Evolutionary conservation across 1,140 invertebrate genomes (phyloP), one percentile per base, ranked within the genome.

Genomic region (Drosophila triauraria): DNA sequence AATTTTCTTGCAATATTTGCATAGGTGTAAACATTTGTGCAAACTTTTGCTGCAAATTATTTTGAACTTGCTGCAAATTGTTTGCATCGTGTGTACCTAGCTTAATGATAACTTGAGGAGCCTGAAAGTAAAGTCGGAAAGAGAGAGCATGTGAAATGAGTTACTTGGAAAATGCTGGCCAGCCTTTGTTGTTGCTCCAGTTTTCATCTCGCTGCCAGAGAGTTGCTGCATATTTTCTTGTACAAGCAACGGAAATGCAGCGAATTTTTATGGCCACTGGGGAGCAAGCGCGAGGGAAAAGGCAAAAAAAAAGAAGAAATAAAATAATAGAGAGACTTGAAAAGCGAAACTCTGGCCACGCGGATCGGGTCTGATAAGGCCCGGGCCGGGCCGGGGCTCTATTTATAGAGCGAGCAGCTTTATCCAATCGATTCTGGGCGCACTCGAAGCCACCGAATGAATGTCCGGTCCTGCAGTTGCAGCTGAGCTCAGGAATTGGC

Each of bases 181-280:
- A 58, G 61, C 62, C 80, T 81, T 77, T 82, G 84, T 82, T 88
- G 78, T 70, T 84, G 80, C 72, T 88, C 70, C 40, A 74, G 68
- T 74, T 74, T 74, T 72, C 56, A 60, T 53, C 47, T 43, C 38
- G 61, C 42, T 25, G 69, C 43, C 42, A 64, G 20, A 84, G 47
- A 84, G 38, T 50, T 27, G 80, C 68, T 82, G 82, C 75, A 82
- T 78, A 82, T 65, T 74, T 86, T 68, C 68, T 80, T 69, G 77
- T 82, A 88, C 84, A 88, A 78, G 81, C 85, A 90, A 75, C 85
- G 85, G 85, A 90, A 90, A 90, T 90, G 86, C 85, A 90, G 67
- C 81, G 63, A 82, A 90, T 90, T 85, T n/a, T 90, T 90, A 69
- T 83, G 62, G 64, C 46, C 58, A 76, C 67, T 47, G 48, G n/a